A percentile compares a stretch with the other conserved stretches of the same genome.
Evolutionary conservation across 2,113 vertebrate genomes (phyloP).

Genomic region (Nettapus auritus): DNA sequence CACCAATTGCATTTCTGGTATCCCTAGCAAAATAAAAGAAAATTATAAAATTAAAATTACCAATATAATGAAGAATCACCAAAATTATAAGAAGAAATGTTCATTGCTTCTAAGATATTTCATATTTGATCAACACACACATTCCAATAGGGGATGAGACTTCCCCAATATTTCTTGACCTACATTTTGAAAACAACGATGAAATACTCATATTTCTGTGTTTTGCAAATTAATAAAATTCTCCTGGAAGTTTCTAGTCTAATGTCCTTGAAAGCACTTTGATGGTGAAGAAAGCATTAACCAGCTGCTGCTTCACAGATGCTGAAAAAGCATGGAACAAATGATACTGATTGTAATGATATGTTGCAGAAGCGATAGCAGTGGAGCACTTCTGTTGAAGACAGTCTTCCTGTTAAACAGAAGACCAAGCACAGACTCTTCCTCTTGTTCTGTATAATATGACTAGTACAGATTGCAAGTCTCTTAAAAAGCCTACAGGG

Average conservation of each 20-base stretch:
- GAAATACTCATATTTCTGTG: constrained; percentile 29
- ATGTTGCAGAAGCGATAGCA: constrained; percentile 66
- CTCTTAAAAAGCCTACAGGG: constrained; percentile 7
- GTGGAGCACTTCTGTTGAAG: constrained; percentile 65
- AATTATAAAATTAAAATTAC: not conserved
- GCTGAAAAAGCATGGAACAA: constrained; percentile 77
- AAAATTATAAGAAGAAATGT: not conserved
- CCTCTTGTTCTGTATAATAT: constrained; percentile 53
- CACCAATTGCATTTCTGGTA: not conserved
- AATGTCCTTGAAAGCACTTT: constrained; percentile 83
- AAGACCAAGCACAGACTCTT: constrained; percentile 64
- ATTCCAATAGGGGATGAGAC: not conserved
- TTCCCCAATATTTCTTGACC: constrained; percentile 42
- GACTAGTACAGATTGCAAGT: constrained; percentile 43
- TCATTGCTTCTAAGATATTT: not conserved
- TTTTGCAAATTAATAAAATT: constrained; percentile 72
- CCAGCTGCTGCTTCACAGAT: constrained; percentile 82
- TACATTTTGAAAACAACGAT: constrained; percentile 26
- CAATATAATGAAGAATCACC: not conserved
- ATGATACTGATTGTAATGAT: constrained; percentile 82
- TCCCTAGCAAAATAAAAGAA: not conserved
- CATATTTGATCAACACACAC: not conserved
- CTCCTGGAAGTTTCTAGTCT: constrained; percentile 73
- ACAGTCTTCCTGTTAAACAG: constrained; percentile 67
- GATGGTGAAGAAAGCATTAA: constrained; percentile 75